A percentile compares a stretch with the other conserved stretches of the same genome.
Conservation (phyloP, 2,888 invertebrate genomes). For the Drosophila phalerata region DNA sequence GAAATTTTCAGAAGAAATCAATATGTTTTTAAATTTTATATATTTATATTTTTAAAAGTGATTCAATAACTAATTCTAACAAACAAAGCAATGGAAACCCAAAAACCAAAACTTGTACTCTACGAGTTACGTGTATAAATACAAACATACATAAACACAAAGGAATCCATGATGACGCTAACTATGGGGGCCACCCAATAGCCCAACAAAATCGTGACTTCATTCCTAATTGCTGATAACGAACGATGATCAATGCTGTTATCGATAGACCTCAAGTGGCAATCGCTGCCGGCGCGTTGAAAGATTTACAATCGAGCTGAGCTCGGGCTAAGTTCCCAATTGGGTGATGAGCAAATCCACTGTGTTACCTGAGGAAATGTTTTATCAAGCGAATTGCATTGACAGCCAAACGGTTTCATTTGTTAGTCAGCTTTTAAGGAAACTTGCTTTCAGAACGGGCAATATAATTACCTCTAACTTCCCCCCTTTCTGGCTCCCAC, state of each 20-base stretch:
- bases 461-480: neutral
- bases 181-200: constrained; percentile 10
- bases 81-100: neutral
- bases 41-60: neutral
- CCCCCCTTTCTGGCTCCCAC: neutral
- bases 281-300: constrained; percentile 56
- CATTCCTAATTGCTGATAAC: constrained; percentile 46
- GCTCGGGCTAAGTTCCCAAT: constrained; percentile 48
- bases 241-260: constrained; percentile 34
- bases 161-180: constrained; percentile 11
- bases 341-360: constrained; percentile 62
- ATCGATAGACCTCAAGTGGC: constrained; percentile 65
- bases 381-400: neutral
- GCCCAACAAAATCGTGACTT: constrained; percentile 41
- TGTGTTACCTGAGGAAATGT: constrained; percentile 40
- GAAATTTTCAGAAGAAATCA: too few relatives aligned
- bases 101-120: neutral
- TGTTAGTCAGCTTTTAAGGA: constrained; percentile 44
- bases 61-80: too few relatives aligned
- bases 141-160: too few relatives aligned
- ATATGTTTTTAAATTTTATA: too few relatives aligned
- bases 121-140: neutral
- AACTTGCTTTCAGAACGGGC: constrained; percentile 55
- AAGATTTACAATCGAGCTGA: constrained; percentile 56
- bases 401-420: constrained; percentile 9